Base-by-base conservation (phyloP, 1,140 invertebrate species). In the Rhagoletis pomonella region DNA sequence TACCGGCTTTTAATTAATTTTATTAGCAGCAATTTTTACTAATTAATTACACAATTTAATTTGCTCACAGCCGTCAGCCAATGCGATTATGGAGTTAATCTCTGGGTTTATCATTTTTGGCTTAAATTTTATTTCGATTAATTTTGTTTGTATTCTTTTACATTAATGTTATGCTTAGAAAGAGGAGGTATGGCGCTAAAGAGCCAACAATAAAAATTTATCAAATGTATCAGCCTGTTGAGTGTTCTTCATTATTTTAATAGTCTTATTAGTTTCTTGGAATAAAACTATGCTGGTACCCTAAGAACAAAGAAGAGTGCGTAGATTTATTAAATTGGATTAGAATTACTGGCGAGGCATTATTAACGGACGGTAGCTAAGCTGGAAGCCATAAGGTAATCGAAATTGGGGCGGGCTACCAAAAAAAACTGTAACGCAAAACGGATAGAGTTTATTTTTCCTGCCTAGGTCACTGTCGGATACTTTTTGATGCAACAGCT, bases 31-130 rank as follows among this genome's bases (percentile, higher is more conserved):
- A 9, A 39, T 67, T 67, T 29, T 67, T 67, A 39, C 64, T 67
- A 67, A 67, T 67, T 67, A 67, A 67, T 39, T 67, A 67, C 64
- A 67, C 29, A 19, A 67, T 39, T 42, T 67, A 67, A 67, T 67
- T 67, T 39, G 64, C 64, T 29, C 19, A 39, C 64, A 39, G 29
- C 64, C 6, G 64, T 7, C n/a, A 65, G 64, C 64, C 64, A 67
- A 67, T 39, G 64, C 64, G 19, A 67, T 67, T 67, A 67, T 39
- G 39, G 64, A 7, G 64, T 29, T 67, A 19, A 42, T 67, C 64
- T 6, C 3, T 2, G 29, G 7, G 64, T 10, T 67, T 67, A 67
- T 9, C 10, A 67, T 39, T 67, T 67, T 19, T 10, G 9, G 64
- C 29, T 67, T 67, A 67, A 14, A 39, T 67, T 67, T 12, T 42